Base-by-base conservation (phyloP, 2,888 invertebrate genomes). In the Eumacrocentrus americanus region DNA sequence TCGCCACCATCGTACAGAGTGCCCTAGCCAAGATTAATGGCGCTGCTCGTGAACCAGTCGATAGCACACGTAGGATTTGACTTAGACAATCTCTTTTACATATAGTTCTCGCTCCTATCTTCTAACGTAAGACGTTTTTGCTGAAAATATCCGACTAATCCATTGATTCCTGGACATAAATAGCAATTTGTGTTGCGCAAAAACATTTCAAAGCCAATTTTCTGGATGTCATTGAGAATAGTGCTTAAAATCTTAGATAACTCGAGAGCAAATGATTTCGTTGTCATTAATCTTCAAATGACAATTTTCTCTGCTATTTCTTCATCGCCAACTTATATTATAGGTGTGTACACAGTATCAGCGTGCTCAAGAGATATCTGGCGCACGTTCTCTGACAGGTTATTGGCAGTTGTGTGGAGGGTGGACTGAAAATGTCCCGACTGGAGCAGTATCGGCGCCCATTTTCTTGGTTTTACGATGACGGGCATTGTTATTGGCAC, bases 391-490 rank as follows among this genome's bases (percentile, higher is more conserved):
- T 58, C 59, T 69, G 70, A 75, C 71, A 72, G 64, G 70, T 68
- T 74, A 74, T 73, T 75, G 73, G 70, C 74, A 73, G 70, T 74
- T 72, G 29, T 40, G 53, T 40, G 40, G 67, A 67, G 63, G 68
- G 60, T 67, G 64, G 66, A 60, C 68, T 68, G 70, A 71, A 73
- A 73, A 70, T 70, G 68, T 63, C 66, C 61, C 66, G 60, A 67
- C 65, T 53, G 66, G 46, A n/a, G 47, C 63, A 67, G 69, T 75
- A 71, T 74, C 69, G 65, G 66, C 68, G 67, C 66, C 71, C 68
- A 70, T 73, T 74, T 75, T 74, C 72, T 61, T 67, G 67, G 69
- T 64, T 74, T 74, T 74, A 75, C 70, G 75, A 74, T 71, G 73
- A 75, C 70, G 70, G 61, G 67, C 69, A 72, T 71, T 74, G 72